Evolutionary conservation across 2,113 vertebrate species (phyloP).

Genomic region (Silurus asotus): DNA sequence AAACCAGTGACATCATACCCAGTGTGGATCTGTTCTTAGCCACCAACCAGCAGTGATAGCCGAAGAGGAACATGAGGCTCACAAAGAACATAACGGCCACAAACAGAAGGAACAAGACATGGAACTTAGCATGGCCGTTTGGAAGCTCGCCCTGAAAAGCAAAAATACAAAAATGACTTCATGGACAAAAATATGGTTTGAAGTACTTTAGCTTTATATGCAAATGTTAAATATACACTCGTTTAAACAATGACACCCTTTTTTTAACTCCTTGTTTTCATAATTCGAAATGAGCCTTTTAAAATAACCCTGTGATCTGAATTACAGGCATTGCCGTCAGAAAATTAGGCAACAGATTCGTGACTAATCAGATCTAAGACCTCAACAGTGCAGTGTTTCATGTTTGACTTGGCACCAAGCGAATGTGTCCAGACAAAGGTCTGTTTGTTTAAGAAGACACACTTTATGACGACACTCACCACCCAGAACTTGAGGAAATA

Average conservation of each 20-base stretch:
- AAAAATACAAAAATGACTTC: neutral
- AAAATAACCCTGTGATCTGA: neutral
- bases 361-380: neutral
- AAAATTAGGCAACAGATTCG: neutral
- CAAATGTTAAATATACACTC: neutral
- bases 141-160: slow-evolving; percentile 80
- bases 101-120: slow-evolving; percentile 95
- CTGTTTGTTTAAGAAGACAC: neutral
- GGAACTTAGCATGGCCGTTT: slow-evolving; percentile 89
- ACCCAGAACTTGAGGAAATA: slow-evolving; percentile 98
- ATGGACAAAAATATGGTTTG: too few species aligned
- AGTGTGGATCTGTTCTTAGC: slow-evolving; percentile 93
- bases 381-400: neutral
- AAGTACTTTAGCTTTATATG: neutral
- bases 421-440: neutral
- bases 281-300: neutral
- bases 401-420: slow-evolving; percentile 1
- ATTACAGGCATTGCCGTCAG: neutral
- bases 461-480: slow-evolving; percentile 76
- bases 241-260: neutral
- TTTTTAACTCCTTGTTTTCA: neutral
- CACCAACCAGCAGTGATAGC: slow-evolving; percentile 96
- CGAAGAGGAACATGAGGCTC: slow-evolving; percentile 95
- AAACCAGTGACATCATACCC: slow-evolving; percentile 74
- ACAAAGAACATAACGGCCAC: slow-evolving; percentile 97